These are phyloP conservation scores for Sebastes paucispinis DNA, from an alignment of 2,797 vertebrate genomes.

Conservation along the genomic window DNA sequence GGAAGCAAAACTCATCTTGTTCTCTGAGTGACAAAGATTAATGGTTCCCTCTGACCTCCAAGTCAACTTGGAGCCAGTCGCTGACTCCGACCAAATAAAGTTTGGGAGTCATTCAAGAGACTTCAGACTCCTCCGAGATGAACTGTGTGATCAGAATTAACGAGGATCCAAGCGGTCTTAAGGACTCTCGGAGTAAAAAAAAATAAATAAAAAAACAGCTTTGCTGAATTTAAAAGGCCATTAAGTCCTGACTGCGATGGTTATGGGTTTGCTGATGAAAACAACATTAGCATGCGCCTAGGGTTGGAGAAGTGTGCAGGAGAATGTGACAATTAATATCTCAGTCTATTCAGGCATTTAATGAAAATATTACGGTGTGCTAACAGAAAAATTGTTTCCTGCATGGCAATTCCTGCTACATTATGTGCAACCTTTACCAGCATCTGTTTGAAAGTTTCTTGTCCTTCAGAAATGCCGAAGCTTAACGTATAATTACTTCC, in stretches of 20 bases:
- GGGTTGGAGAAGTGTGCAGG: constrained; percentile 44
- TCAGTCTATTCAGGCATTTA: constrained; percentile 74
- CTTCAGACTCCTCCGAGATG: constrained; percentile 44
- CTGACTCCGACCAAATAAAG: constrained; percentile 58
- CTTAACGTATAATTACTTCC: constrained; percentile 38
- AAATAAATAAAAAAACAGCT: constrained; percentile 6
- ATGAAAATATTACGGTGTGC: constrained; percentile 66
- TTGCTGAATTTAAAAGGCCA: constrained; percentile 65
- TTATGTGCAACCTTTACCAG: constrained; percentile 52
- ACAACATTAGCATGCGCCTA: constrained; percentile 70
- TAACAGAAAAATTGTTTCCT: constrained; percentile 51
- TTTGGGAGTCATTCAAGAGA: constrained; percentile 51
- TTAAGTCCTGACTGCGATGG: constrained; percentile 47
- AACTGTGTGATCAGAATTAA: constrained; percentile 68
- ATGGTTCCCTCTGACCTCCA: constrained; percentile 61
- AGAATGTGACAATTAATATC: constrained; percentile 71
- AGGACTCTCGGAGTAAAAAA: constrained; percentile 40
- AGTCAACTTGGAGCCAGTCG: constrained; percentile 45
- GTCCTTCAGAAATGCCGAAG: constrained; percentile 29
- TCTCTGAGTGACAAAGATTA: constrained; percentile 68
- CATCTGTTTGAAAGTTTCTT: constrained; percentile 25
- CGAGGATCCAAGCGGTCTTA: constrained; percentile 56
- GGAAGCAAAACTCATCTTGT: constrained; percentile 38
- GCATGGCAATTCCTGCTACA: constrained; percentile 39
- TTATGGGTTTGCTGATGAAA: constrained; percentile 57